Percentiles rank a stretch among this genome's conserved stretches.
Evolutionary conservation across 2,888 invertebrate species (phyloP).

Genomic region (Eupeodes latifasciatus): DNA sequence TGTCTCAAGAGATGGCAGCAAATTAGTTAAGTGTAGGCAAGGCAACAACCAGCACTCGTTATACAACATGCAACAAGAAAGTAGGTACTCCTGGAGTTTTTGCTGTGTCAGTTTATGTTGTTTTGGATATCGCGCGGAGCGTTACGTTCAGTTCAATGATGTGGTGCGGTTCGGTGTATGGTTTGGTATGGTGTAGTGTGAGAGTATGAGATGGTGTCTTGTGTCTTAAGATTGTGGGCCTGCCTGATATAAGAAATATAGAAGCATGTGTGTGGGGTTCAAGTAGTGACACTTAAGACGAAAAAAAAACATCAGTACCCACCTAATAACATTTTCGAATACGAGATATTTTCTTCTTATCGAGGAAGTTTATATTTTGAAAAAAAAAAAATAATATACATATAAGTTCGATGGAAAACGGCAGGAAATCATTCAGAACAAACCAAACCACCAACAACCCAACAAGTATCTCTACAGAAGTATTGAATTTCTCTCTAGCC

Average conservation of each 20-base stretch:
- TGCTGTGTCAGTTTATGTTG: constrained; percentile 45
- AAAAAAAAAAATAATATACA: background rate
- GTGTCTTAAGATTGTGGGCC: background rate
- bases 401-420: constrained; percentile 68
- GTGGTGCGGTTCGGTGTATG: too few relatives aligned
- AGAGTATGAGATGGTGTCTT: background rate
- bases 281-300: constrained; percentile 74
- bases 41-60: constrained; percentile 67
- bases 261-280: constrained; percentile 64
- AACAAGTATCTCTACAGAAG: background rate
- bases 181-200: too few relatives aligned
- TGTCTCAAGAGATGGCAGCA: constrained; percentile 75
- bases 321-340: constrained; percentile 1
- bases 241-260: constrained; percentile 18
- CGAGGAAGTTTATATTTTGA: constrained; percentile 60
- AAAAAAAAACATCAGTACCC: constrained; percentile 19
- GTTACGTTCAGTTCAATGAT: background rate
- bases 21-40: constrained; percentile 76
- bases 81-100: constrained; percentile 68
- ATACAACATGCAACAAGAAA: constrained; percentile 68
- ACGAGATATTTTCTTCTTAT: constrained; percentile 43
- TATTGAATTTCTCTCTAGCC: constrained; percentile 73
- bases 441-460: background rate
- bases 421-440: constrained; percentile 70
- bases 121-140: background rate